phyloP scores from a whole-genome alignment of 2,113 vertebrate genomes.

The Vidua chalybeata region DNA sequence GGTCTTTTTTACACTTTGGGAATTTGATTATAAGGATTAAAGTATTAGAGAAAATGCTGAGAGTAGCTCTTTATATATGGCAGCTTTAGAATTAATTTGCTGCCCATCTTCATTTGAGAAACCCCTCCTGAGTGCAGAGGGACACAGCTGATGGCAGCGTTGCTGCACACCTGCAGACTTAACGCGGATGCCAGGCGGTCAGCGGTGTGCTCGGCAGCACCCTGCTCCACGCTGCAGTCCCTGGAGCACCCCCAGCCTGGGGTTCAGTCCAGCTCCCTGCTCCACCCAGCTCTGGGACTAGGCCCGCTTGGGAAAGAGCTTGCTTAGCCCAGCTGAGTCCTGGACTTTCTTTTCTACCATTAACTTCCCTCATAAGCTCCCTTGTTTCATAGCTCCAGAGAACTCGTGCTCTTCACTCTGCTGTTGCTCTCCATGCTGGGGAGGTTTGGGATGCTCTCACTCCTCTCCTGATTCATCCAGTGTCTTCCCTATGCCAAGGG shows the following conservation, averaged over 20 bases:
- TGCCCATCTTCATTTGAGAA: not conserved
- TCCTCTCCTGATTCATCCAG: not conserved
- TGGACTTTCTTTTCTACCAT: not conserved
- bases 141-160: accelerated
- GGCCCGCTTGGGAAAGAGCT: not conserved
- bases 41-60: not conserved
- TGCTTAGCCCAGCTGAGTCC: accelerated
- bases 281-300: not conserved
- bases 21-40: not conserved
- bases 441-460: not conserved
- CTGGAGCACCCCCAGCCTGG: not conserved
- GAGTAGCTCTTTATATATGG: not conserved
- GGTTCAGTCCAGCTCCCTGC: not conserved
- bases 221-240: not conserved
- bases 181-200: accelerated
- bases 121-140: not conserved
- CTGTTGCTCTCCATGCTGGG: not conserved
- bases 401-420: not conserved
- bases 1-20: not conserved
- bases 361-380: accelerated
- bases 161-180: not conserved
- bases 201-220: accelerated
- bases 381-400: accelerated
- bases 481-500: not conserved
- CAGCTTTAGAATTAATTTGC: not conserved